Evolutionary conservation across 2,113 vertebrate species (phyloP).

Genomic region (Ictalurus punctatus): DNA sequence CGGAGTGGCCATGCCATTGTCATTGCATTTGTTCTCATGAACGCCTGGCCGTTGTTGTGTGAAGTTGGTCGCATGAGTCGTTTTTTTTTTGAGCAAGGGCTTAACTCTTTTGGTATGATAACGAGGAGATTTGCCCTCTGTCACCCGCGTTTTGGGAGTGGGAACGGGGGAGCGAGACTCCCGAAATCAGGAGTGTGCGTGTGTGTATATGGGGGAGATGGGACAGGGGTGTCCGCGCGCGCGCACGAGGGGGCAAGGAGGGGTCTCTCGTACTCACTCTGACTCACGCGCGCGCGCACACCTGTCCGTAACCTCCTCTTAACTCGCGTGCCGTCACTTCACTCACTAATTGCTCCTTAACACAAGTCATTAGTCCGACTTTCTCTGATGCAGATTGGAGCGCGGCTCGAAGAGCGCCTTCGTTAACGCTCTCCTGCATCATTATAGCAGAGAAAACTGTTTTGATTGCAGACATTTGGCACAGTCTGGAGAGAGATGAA

Average conservation of each 20-base stretch:
- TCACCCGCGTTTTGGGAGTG: constrained; percentile 61
- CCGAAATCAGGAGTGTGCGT: background rate
- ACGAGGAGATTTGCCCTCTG: constrained; percentile 74
- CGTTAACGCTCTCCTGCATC: background rate
- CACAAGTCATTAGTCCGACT: constrained; percentile 66
- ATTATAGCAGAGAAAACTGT: background rate
- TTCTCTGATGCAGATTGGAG: constrained; percentile 23
- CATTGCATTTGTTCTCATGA: constrained; percentile 78
- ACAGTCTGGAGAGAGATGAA: constrained; percentile 2
- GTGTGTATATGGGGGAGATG: background rate
- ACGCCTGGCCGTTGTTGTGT: constrained; percentile 73
- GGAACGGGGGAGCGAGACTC: constrained; percentile 25
- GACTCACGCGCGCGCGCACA: background rate
- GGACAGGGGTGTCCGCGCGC: background rate
- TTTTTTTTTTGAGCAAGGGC: constrained; percentile 66
- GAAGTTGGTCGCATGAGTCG: constrained; percentile 70
- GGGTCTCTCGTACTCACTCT: background rate
- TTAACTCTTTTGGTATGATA: constrained; percentile 79
- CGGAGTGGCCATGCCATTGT: constrained; percentile 72
- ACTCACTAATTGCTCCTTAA: constrained; percentile 70
- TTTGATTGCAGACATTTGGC: constrained; percentile 1
- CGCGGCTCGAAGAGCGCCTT: background rate
- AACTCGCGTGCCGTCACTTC: constrained; percentile 79
- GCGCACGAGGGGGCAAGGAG: background rate
- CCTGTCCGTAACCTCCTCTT: constrained; percentile 64